Conservation (phyloP, 2,113 vertebrate species). For the Albula glossodonta region DNA sequence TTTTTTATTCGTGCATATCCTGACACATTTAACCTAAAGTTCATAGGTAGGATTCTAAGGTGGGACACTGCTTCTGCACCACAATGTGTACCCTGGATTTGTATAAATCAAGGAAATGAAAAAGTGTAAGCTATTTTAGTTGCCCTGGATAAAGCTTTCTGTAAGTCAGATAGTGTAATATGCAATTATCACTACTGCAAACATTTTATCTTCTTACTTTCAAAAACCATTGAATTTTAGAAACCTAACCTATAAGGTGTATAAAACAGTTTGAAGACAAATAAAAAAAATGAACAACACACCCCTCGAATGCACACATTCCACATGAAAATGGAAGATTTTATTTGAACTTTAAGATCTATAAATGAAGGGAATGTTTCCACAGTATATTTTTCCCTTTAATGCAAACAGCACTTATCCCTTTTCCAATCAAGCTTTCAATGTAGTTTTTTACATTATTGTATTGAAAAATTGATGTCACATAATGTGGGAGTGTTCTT, state of each 20-base stretch:
- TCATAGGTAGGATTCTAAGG: too few relatives aligned
- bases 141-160: too few relatives aligned
- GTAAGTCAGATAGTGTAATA: too few relatives aligned
- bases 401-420: slow-evolving; percentile 48
- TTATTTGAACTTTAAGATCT: slow-evolving; percentile 9
- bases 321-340: slow-evolving; percentile 13
- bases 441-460: slow-evolving; percentile 45
- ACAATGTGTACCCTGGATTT: too few relatives aligned
- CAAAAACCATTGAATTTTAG: not conserved
- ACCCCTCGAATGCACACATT: not conserved
- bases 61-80: too few relatives aligned
- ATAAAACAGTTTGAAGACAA: not conserved
- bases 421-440: slow-evolving; percentile 69
- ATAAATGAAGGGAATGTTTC: slow-evolving; percentile 16
- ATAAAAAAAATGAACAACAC: not conserved
- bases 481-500: slow-evolving; percentile 28
- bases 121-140: too few relatives aligned
- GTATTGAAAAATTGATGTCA: slow-evolving; percentile 43
- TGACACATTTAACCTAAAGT: too few relatives aligned
- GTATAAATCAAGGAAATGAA: too few relatives aligned
- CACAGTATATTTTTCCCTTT: not conserved
- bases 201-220: not conserved
- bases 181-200: not conserved
- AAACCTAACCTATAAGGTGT: not conserved
- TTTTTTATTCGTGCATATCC: too few relatives aligned